phyloP scores from a whole-genome alignment of 1,140 invertebrate species.

The Leptopilina clavipes region DNA sequence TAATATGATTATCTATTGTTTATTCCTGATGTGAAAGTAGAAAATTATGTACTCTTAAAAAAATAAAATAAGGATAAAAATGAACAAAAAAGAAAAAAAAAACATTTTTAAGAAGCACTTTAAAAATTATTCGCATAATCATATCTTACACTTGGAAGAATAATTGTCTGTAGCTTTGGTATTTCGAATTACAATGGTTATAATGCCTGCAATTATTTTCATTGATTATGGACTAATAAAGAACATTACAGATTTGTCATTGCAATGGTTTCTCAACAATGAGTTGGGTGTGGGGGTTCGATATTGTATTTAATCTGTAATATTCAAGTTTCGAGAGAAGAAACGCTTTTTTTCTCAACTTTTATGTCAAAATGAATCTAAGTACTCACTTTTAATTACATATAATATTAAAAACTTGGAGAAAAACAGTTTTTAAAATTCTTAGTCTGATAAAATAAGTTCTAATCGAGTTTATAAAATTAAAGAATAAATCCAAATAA shows the following conservation, averaged over 20 bases:
- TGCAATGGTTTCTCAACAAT: constrained; percentile 40
- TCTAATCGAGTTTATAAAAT: no score
- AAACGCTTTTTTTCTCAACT: no score
- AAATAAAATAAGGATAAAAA: constrained; percentile 4
- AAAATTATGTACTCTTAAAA: constrained; percentile 17
- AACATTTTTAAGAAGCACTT: constrained; percentile 15
- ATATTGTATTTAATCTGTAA: neutral
- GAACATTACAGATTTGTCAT: constrained; percentile 55
- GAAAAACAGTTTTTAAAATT: no score
- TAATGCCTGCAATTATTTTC: constrained; percentile 48
- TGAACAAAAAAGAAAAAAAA: neutral
- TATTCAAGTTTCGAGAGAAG: no score
- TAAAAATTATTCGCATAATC: constrained; percentile 43
- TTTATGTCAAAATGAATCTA: no score
- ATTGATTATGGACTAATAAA: constrained; percentile 58
- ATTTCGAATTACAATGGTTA: constrained; percentile 69
- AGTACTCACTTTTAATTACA: no score
- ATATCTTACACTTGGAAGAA: constrained; percentile 57
- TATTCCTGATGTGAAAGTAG: constrained; percentile 2
- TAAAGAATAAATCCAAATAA: no score
- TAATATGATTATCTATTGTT: constrained; percentile 10
- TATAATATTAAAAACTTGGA: no score
- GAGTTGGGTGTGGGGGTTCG: no score
- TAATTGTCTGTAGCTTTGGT: constrained; percentile 66
- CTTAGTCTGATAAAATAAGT: no score